Conservation (phyloP, 2,113 vertebrate species). For the Aspiorhynchus laticeps region DNA sequence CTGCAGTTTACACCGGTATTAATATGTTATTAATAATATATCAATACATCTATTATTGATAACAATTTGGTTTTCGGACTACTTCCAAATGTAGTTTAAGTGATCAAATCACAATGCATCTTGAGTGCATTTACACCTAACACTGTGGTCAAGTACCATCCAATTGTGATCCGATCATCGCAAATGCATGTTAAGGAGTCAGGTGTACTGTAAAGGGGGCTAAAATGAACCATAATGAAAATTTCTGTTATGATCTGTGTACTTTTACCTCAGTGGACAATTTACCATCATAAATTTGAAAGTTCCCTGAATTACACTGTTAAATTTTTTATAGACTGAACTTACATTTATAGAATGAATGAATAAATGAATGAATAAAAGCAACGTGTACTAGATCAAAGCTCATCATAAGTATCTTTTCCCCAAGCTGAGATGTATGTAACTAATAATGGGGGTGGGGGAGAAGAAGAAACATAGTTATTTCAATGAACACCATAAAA, state of each 20-base stretch:
- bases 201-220: background rate
- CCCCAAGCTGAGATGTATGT: no score
- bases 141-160: background rate
- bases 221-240: background rate
- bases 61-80: background rate
- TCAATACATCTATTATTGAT: background rate
- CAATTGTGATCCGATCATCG: background rate
- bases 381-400: no score
- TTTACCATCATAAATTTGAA: background rate
- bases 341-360: no score
- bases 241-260: background rate
- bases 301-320: no score
- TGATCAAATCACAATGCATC: background rate
- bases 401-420: no score
- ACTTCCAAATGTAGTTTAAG: background rate
- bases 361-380: no score
- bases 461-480: no score
- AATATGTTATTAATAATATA: slow-evolving; percentile 8
- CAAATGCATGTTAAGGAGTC: background rate
- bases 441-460: no score
- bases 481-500: no score
- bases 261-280: background rate
- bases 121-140: background rate
- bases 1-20: background rate
- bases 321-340: no score